Conservation (phyloP, 2,888 invertebrate genomes). For the Melolontha melolontha region DNA sequence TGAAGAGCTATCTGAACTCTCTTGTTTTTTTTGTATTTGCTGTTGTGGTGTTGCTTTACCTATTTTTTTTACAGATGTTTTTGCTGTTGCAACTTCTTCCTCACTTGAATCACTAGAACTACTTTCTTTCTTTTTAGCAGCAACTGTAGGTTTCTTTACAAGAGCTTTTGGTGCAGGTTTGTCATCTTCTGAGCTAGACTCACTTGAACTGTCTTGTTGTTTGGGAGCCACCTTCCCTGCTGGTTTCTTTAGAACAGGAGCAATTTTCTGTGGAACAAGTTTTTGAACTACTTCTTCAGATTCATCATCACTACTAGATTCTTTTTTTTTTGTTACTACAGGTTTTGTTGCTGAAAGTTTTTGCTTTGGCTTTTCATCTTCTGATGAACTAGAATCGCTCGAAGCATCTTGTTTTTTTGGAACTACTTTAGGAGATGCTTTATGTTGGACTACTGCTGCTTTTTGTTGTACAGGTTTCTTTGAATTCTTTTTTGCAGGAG, state of each 20-base stretch:
- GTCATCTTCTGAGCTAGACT: constrained; percentile 55
- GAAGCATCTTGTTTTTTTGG: constrained; percentile 41
- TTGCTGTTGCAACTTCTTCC: constrained; percentile 41
- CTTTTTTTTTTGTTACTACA: constrained; percentile 8
- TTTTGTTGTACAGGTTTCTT: constrained; percentile 39
- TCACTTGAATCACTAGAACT: constrained; percentile 52
- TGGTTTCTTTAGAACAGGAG: constrained; percentile 9
- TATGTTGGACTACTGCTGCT: constrained; percentile 31
- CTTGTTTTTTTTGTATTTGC: constrained; percentile 49
- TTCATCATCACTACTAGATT: constrained; percentile 50
- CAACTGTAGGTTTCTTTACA: constrained; percentile 24
- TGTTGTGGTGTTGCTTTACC: constrained; percentile 37
- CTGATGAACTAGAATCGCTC: background rate
- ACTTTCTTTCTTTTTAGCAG: constrained; percentile 46
- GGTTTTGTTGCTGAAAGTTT: no score
- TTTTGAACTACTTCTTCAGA: constrained; percentile 48
- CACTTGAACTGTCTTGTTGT: constrained; percentile 50
- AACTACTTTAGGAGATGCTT: constrained; percentile 33
- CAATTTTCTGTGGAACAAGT: constrained; percentile 39
- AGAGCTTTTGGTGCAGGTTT: constrained; percentile 36
- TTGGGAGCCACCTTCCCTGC: constrained; percentile 16
- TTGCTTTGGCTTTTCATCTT: constrained; percentile 16
- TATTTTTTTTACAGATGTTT: background rate
- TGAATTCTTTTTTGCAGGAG: constrained; percentile 41
- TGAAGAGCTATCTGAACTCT: constrained; percentile 54